Evolutionary conservation across 1,140 invertebrate species (phyloP).

Genomic region (Dysdera silvatica): DNA sequence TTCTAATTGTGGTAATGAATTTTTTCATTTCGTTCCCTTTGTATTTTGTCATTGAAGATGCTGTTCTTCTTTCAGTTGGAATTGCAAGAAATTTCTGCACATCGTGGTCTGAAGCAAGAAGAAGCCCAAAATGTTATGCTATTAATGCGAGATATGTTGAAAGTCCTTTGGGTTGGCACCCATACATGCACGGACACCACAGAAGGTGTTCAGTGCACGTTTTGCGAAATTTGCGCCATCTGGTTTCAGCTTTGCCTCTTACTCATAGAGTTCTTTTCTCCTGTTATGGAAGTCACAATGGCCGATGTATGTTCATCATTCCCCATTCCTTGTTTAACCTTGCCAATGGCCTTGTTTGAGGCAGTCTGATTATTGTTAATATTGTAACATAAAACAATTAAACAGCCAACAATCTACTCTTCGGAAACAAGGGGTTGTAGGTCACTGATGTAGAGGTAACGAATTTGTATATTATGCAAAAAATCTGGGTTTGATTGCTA

Average conservation of each 20-base stretch:
- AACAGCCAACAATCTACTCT: no score
- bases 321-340: no score
- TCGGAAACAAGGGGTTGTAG: no score
- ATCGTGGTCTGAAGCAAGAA: conserved; percentile 66
- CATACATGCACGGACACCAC: conserved; percentile 64
- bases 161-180: conserved; percentile 61
- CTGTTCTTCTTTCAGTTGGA: conserved; percentile 61
- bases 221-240: conserved; percentile 83
- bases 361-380: no score
- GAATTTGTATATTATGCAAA: no score
- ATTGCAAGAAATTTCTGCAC: conserved; percentile 77
- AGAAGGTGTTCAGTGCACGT: conserved; percentile 54
- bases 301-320: conserved; percentile 33
- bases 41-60: neutral
- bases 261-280: conserved; percentile 51
- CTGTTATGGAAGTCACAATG: conserved; percentile 42
- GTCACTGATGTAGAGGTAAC: no score
- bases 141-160: conserved; percentile 73
- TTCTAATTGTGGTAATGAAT: neutral
- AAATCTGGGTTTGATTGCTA: no score
- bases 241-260: conserved; percentile 66
- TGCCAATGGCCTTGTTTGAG: no score
- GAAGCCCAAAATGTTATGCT: conserved; percentile 66
- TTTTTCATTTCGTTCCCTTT: neutral
- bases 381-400: no score